Base-by-base conservation (phyloP, 1,140 invertebrate species). In the Drosophila parvula region DNA sequence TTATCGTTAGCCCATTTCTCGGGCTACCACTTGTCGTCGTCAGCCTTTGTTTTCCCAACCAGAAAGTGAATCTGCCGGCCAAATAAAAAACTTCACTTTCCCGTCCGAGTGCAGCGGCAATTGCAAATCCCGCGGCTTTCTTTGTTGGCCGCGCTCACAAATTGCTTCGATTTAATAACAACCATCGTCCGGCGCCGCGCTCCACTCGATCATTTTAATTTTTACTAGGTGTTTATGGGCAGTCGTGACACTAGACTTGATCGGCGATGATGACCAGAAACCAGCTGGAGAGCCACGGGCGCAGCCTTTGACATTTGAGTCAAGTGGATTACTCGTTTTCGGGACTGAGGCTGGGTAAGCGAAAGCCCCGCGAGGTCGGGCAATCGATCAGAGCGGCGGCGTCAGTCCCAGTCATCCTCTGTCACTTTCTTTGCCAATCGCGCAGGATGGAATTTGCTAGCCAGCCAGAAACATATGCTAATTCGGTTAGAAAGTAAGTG, bases 151-250 rank as follows among this genome's bases (percentile, higher is more conserved):
- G 53, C 48, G 56, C 79, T 51, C 76, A 74, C 76, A 86, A 89
- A 86, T 86, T 78, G 76, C 76, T 67, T 89, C 73, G 83, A 88
- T 86, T 89, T 86, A 89, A 88, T 86, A 86, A 89, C 63, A 64
- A 83, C 86, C 73, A 83, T 69, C 80, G 79, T 10, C 55, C 16
- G 32, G 36, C 47, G 32, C 55, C 51, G 60, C 67, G 59, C 56
- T 65, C 47, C 58, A 16, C 82, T 83, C 78, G 53, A 63, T 59
- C 76, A 69, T 60, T 73, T 71, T 30, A 40, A 40, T 50, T 71
- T 81, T 65, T 79, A 81, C 79, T 70, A 88, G 84, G 83, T 86
- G 84, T 86, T 86, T 86, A 83, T 80, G 79, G 79, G 36, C 48
- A 83, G 81, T 86, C 83, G 83, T 86, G 84, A 88, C 83, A 86